Conservation (phyloP, 2,113 vertebrate genomes). For the Lophochroa leadbeateri region DNA sequence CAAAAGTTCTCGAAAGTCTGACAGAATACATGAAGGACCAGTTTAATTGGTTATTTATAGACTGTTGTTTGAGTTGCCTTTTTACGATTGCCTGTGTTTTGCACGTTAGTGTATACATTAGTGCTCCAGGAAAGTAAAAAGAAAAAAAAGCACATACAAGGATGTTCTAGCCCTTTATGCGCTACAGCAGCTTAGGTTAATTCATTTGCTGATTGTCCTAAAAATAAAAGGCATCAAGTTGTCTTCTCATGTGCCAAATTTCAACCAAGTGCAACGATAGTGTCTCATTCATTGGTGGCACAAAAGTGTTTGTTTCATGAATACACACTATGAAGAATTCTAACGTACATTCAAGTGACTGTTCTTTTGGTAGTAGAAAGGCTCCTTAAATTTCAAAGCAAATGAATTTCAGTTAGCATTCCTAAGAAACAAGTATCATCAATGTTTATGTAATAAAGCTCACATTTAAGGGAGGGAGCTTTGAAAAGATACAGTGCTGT, state of each 20-base stretch:
- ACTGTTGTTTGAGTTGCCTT: neutral
- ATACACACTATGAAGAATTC: constrained; percentile 20
- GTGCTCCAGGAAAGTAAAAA: neutral
- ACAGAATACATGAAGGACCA: neutral
- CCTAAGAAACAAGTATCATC: constrained; percentile 22
- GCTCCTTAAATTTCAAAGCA: constrained; percentile 46
- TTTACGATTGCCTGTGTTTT: neutral
- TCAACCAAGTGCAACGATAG: constrained; percentile 12
- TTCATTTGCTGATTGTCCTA: neutral
- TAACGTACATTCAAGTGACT: constrained; percentile 37
- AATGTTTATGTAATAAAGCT: constrained; percentile 18
- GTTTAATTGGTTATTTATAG: neutral
- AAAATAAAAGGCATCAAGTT: neutral
- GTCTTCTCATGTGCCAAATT: neutral
- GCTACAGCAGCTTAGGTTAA: neutral
- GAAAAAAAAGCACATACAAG: neutral
- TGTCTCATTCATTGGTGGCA: constrained; percentile 44
- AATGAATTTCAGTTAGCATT: constrained; percentile 21
- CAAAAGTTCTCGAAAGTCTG: neutral
- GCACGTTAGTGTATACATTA: neutral
- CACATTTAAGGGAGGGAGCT: neutral
- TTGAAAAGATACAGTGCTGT: neutral
- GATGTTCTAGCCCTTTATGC: neutral
- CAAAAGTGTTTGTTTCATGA: constrained; percentile 21
- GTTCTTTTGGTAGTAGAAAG: constrained; percentile 42